Conservation (phyloP, 1,140 invertebrate species). For the Neodiprion lecontei region DNA sequence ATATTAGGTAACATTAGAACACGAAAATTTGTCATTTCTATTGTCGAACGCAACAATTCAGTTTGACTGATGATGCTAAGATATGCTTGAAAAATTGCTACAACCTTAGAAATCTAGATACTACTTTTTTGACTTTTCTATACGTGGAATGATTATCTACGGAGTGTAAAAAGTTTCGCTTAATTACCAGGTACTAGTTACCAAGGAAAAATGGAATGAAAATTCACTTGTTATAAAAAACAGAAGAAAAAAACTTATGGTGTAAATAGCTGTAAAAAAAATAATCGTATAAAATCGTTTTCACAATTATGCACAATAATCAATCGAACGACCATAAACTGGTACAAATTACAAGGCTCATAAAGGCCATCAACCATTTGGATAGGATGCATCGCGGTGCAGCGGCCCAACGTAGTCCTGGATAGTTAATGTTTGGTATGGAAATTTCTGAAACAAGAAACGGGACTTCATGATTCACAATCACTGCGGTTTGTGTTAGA, state of each 20-base stretch:
- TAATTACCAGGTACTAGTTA: neutral
- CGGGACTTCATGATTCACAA: constrained; percentile 22
- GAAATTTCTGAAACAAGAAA: constrained; percentile 67
- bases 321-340: constrained; percentile 40
- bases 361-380: constrained; percentile 43
- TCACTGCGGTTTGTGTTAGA: neutral
- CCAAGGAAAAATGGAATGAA: constrained; percentile 18
- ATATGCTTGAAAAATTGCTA: neutral
- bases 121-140: neutral
- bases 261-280: constrained; percentile 42
- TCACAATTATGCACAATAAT: constrained; percentile 30
- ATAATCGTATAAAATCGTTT: constrained; percentile 33
- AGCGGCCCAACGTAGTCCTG: constrained; percentile 60
- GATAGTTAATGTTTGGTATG: constrained; percentile 75
- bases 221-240: constrained; percentile 11
- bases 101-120: neutral
- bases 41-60: neutral
- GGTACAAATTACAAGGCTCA: constrained; percentile 37
- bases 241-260: constrained; percentile 19
- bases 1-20: neutral
- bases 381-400: constrained; percentile 38
- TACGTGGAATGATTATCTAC: neutral
- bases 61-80: neutral
- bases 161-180: neutral
- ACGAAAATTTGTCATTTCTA: neutral